phyloP scores from a whole-genome alignment of 2,797 vertebrate species.

The Lepilemur septentrionalis region DNA sequence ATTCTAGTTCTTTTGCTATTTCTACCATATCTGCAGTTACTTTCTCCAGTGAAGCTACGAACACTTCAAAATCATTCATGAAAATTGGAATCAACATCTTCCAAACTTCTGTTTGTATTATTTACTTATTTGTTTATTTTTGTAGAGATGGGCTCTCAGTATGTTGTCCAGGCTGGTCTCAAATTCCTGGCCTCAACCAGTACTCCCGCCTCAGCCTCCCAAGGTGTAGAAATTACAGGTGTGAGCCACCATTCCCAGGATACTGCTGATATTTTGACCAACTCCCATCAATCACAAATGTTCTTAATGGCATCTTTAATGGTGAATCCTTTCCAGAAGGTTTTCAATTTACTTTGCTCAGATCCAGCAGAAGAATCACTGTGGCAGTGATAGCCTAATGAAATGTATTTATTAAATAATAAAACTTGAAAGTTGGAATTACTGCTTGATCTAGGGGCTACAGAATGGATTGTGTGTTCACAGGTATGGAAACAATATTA shows the following conservation, averaged over 20 bases:
- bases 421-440: neutral
- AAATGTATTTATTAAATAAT: neutral
- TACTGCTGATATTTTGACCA: neutral
- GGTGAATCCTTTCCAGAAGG: neutral
- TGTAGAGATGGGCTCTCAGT: too few species aligned
- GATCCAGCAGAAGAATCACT: neutral
- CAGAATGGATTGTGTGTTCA: neutral
- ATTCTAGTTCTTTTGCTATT: neutral
- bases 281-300: neutral
- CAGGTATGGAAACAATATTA: neutral
- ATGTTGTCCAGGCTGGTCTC: too few species aligned
- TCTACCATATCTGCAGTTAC: neutral
- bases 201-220: too few species aligned
- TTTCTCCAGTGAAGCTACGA: neutral
- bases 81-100: neutral
- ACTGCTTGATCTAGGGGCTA: neutral
- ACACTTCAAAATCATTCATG: neutral
- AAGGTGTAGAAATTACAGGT: too few species aligned
- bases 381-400: neutral
- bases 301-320: neutral
- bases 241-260: too few species aligned
- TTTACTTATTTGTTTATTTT: too few species aligned
- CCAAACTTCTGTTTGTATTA: neutral
- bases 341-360: neutral
- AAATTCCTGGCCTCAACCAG: too few species aligned